Base-by-base conservation (phyloP, 2,888 invertebrate genomes). In the Odontomyia ornata region DNA sequence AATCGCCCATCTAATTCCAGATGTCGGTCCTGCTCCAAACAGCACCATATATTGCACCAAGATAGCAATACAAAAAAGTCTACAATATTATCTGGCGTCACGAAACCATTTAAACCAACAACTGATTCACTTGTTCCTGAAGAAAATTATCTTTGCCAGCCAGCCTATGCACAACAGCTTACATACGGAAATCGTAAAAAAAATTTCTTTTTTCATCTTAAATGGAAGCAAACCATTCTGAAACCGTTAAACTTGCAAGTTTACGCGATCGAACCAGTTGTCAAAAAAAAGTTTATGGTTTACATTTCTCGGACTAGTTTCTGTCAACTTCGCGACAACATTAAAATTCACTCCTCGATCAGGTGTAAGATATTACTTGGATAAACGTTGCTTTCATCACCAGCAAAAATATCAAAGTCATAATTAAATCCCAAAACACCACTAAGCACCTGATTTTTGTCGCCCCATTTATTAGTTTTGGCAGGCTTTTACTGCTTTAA, bases 371-470 rank as follows among this genome's bases (percentile, higher is more conserved):
- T 77, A 73, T n/a, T n/a, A n/a, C n/a, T n/a, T 9, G 82, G 81
- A 57, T 79, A 62, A 36, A 71, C 76, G 71, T 81, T 81, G 75
- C 80, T 82, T 78, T 83, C 81, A 47, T 80, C 78, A 21, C 83
- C 84, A 77, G 82, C 80, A 80, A 80, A 84, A 47, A 85, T 80
- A 25, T 85, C 83, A 76, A 85, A 85, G 78, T 85, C 84, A 62
- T 84, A 84, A 57, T 83, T 83, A 75, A 84, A 85, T 0, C 84
- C 83, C 69, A 83, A 83, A 1, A 82, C 81, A n/a, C 83, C 84
- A 79, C 84, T 84, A 25, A 85, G 76, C n/a, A 84, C 84, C 79
- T 82, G 82, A 62, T 82, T 82, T 81, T 83, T 83, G 57, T 82
- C 84, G 21, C 82, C 83, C 83, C 83, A 84, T 79, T 84, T 84